Conservation (phyloP, 2,888 invertebrate species). For the Cartodere bifasciata region DNA sequence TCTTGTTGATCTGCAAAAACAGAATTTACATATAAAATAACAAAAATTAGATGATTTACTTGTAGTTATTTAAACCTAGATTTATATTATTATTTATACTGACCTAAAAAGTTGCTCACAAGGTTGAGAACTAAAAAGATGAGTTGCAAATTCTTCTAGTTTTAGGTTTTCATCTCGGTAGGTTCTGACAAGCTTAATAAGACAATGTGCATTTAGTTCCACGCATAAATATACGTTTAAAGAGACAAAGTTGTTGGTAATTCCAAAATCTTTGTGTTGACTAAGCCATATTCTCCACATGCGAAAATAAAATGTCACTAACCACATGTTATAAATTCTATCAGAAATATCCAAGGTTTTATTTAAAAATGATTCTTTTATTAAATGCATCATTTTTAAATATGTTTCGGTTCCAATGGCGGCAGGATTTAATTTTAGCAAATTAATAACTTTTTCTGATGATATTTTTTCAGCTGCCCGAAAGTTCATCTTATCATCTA, state of each 20-base stretch:
- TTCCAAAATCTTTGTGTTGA: not conserved
- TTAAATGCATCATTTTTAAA: constrained; percentile 7
- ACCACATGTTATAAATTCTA: constrained; percentile 9
- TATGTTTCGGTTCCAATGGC: constrained; percentile 4
- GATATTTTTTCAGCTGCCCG: constrained; percentile 9
- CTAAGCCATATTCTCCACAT: constrained; percentile 8
- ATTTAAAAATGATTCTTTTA: constrained; percentile 7
- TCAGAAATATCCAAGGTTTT: constrained; percentile 3
- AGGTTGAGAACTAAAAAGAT: constrained; percentile 11
- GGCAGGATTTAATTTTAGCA: constrained; percentile 4
- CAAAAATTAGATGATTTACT: too few relatives aligned
- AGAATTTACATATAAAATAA: too few relatives aligned
- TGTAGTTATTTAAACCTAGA: too few relatives aligned
- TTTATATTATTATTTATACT: too few relatives aligned
- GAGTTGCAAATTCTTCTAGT: constrained; percentile 8
- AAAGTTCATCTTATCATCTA: constrained; percentile 12
- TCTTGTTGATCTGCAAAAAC: constrained; percentile 9
- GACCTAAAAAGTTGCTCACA: constrained; percentile 13
- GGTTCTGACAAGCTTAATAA: too few relatives aligned
- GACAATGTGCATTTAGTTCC: constrained; percentile 12
- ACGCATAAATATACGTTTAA: constrained; percentile 8
- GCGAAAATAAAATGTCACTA: constrained; percentile 6
- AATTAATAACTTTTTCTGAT: constrained; percentile 1
- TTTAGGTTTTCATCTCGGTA: not conserved
- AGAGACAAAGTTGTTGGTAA: constrained; percentile 9